Conservation (phyloP, 2,888 invertebrate species). For the Lymantria monacha region DNA sequence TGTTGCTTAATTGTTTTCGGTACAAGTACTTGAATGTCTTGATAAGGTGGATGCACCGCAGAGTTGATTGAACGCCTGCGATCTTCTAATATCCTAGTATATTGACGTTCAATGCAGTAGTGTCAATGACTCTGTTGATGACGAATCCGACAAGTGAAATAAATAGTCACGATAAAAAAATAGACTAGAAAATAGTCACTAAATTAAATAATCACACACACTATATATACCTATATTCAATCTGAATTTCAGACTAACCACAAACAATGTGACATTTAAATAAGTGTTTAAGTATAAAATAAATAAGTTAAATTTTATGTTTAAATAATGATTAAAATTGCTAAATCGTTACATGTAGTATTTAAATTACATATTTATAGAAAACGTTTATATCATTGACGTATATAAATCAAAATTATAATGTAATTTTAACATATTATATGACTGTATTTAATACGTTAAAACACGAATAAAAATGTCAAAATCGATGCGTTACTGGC, state of each 20-base stretch:
- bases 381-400: too few species aligned
- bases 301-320: conserved; percentile 8
- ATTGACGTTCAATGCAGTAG: conserved; percentile 62
- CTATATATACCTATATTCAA: background rate
- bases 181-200: conserved; percentile 25
- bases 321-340: conserved; percentile 1
- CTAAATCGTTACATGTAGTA: background rate
- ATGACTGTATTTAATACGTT: too few species aligned
- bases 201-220: conserved; percentile 21
- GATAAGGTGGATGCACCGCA: conserved; percentile 70
- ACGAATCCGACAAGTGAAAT: conserved; percentile 51
- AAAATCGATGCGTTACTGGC: too few species aligned
- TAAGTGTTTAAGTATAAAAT: conserved; percentile 13
- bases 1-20: conserved; percentile 28
- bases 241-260: conserved; percentile 17
- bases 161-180: conserved; percentile 29
- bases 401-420: too few species aligned
- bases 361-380: background rate
- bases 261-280: conserved; percentile 10
- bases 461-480: too few species aligned
- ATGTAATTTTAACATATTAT: too few species aligned
- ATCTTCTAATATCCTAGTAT: conserved; percentile 72
- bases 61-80: conserved; percentile 69
- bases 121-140: conserved; percentile 78
- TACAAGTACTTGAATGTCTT: conserved; percentile 31